Evolutionary conservation across 2,797 vertebrate genomes (phyloP).

Genomic region (Bucorvus abyssinicus): DNA sequence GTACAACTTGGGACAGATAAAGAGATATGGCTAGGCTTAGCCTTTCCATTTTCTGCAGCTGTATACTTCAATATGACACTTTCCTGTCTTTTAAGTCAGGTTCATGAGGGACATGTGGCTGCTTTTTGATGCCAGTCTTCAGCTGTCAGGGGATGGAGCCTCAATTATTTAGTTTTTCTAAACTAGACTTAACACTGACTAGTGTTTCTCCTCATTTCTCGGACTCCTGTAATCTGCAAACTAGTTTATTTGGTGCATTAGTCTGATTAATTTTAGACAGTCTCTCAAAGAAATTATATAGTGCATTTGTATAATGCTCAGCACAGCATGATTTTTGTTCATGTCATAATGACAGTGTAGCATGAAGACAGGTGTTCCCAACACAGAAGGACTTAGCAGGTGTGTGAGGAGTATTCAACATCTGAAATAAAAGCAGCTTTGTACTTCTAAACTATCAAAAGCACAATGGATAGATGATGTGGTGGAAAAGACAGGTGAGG

Average conservation of each 20-base stretch:
- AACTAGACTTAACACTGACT: not conserved
- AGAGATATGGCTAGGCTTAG: not conserved
- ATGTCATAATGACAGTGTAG: not conserved
- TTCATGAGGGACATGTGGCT: not conserved
- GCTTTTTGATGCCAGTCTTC: not conserved
- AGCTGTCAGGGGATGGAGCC: too few relatives aligned
- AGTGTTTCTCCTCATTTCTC: not conserved
- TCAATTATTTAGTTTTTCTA: not conserved
- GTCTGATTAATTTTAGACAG: not conserved
- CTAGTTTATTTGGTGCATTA: not conserved
- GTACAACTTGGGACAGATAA: not conserved
- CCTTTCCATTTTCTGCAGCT: not conserved
- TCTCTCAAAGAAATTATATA: not conserved
- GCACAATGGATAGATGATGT: not conserved
- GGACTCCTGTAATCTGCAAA: not conserved
- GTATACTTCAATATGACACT: not conserved
- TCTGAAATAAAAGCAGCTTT: not conserved
- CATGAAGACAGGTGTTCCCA: not conserved
- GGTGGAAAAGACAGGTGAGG: not conserved
- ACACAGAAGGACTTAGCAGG: not conserved
- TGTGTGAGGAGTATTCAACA: not conserved
- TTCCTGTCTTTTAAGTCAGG: not conserved
- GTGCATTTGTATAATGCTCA: not conserved
- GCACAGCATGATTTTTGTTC: not conserved
- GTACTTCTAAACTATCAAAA: not conserved